A percentile compares a stretch with the other conserved stretches of the same genome.
phyloP scores from a whole-genome alignment of 2,888 invertebrate species.

The Hyppa rectilinea region DNA sequence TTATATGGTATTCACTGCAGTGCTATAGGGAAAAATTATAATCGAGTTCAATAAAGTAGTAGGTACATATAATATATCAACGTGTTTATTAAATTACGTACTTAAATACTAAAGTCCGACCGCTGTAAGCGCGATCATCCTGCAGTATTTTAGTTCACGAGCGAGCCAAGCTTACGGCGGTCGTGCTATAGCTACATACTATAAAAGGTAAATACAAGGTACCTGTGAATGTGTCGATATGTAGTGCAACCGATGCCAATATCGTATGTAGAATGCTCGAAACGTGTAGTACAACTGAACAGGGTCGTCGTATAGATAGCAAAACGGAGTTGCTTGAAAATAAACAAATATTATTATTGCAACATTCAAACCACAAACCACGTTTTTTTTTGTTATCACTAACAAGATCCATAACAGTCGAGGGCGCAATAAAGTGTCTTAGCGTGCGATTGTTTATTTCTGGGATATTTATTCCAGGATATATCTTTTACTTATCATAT shows the following conservation, averaged over 20 bases:
- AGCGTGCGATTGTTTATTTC: neutral
- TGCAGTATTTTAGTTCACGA: too few species aligned
- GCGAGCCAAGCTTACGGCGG: too few species aligned
- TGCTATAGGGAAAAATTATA: constrained; percentile 9
- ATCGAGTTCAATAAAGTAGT: constrained; percentile 1
- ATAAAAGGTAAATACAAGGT: too few species aligned
- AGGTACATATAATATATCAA: neutral
- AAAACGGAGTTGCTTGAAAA: constrained; percentile 96
- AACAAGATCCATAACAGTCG: neutral
- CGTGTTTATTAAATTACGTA: neutral
- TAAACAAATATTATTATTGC: constrained; percentile 8
- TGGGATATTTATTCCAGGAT: neutral
- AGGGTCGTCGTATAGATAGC: constrained; percentile 97
- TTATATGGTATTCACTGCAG: constrained; percentile 1
- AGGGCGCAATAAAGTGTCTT: neutral
- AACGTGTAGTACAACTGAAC: constrained; percentile 97
- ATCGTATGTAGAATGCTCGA: constrained; percentile 96
- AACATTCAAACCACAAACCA: neutral
- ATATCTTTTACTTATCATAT: neutral
- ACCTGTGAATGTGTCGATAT: constrained; percentile 97
- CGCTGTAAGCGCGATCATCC: too few species aligned
- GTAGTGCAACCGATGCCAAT: constrained; percentile 97
- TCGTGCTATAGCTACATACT: too few species aligned
- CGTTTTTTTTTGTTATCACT: constrained; percentile 1
- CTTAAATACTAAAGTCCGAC: too few species aligned